Percentiles rank a stretch among this genome's conserved stretches.
These are phyloP conservation scores for Eilema depressum DNA, from an alignment of 2,888 invertebrate species.

Conservation along the genomic window DNA sequence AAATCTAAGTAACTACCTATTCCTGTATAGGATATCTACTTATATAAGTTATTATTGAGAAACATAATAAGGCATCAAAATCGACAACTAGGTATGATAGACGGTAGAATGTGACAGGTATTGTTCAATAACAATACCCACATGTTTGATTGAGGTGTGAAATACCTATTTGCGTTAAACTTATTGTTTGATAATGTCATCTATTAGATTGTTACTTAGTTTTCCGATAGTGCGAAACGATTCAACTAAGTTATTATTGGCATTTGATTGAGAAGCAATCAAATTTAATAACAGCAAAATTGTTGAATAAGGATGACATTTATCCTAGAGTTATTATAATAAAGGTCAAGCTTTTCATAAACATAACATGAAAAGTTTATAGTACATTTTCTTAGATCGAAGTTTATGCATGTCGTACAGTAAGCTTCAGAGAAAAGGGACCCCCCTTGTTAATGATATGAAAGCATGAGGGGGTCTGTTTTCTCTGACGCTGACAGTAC, in stretches of 20 bases:
- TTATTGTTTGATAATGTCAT: constrained; percentile 2
- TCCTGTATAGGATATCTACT: constrained; percentile 30
- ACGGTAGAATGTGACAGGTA: constrained; percentile 25
- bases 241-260: neutral
- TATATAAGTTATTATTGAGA: constrained; percentile 8
- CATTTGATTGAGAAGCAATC: neutral
- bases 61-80: constrained; percentile 20
- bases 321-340: neutral
- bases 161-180: constrained; percentile 3
- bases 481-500: too few relatives aligned
- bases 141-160: constrained; percentile 31
- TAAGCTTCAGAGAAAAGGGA: too few relatives aligned
- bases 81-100: constrained; percentile 19
- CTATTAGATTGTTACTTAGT: neutral
- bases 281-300: neutral
- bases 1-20: neutral
- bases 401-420: too few relatives aligned
- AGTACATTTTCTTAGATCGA: too few relatives aligned
- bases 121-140: constrained; percentile 23
- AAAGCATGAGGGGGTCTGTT: too few relatives aligned
- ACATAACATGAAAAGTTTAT: too few relatives aligned
- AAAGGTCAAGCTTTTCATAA: too few relatives aligned
- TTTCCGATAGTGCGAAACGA: constrained; percentile 2
- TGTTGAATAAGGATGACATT: neutral
- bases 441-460: too few relatives aligned